Conservation (phyloP, 2,113 vertebrate species). For the Thryonomys swinderianus region DNA sequence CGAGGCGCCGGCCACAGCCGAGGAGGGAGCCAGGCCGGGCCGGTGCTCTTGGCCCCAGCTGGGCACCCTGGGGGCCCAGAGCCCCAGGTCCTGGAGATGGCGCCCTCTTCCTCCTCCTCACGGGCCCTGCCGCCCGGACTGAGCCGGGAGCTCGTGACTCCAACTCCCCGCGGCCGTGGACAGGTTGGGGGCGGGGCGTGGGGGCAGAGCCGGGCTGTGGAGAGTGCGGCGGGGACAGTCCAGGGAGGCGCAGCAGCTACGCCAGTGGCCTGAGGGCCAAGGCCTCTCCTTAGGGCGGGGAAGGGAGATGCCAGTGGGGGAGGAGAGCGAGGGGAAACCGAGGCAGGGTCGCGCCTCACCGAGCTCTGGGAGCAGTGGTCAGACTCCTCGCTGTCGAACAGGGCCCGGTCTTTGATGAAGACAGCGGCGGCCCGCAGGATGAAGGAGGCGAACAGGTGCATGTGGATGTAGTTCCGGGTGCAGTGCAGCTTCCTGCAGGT, state of each 20-base stretch:
- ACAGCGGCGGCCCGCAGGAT: conserved; percentile 95
- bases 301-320: not conserved
- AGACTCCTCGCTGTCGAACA: conserved; percentile 90
- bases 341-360: conserved; percentile 87
- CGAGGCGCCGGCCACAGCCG: not conserved
- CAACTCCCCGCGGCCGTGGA: not conserved
- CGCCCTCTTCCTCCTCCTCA: not conserved
- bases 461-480: conserved; percentile 97
- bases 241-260: not conserved
- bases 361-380: conserved; percentile 91
- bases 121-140: no score
- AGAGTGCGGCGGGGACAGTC: not conserved
- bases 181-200: accelerated
- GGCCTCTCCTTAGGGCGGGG: not conserved
- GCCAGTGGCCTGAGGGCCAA: not conserved
- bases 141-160: not conserved
- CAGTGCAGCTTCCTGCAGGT: conserved; percentile 94
- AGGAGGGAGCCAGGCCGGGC: not conserved
- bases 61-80: not conserved
- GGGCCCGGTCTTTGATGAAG: conserved; percentile 94
- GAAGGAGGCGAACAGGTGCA: conserved; percentile 96
- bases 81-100: not conserved
- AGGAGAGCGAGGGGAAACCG: accelerated
- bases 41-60: not conserved
- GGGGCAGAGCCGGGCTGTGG: not conserved